Percentiles rank a stretch among this genome's conserved stretches.
These are phyloP conservation scores for Prenolepis imparis DNA, from an alignment of 2,888 invertebrate species.

Conservation along the genomic window DNA sequence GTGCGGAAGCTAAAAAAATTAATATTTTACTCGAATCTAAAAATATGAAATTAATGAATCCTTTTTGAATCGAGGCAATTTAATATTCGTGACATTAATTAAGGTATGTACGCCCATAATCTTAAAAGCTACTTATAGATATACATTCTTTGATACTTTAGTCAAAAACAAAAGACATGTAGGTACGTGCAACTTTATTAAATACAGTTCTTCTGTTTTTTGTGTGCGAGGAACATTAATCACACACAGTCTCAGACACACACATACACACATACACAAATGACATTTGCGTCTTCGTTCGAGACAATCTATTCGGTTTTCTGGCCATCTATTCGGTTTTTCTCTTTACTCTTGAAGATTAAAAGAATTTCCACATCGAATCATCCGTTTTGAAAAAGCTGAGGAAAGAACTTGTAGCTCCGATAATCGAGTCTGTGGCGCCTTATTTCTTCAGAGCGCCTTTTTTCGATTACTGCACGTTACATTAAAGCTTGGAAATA, in stretches of 20 bases:
- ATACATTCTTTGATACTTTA: slow-evolving; percentile 18
- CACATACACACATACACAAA: neutral
- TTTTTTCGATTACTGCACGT: neutral
- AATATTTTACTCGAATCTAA: neutral
- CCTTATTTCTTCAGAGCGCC: neutral
- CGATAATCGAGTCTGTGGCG: neutral
- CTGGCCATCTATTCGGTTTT: neutral
- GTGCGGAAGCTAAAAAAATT: neutral
- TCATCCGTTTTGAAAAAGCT: slow-evolving; percentile 4
- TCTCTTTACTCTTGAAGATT: neutral
- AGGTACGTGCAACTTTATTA: too few species aligned
- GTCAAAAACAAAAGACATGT: slow-evolving; percentile 35
- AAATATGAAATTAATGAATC: neutral
- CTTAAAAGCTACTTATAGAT: slow-evolving; percentile 41
- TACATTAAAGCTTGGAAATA: neutral
- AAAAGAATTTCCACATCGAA: neutral
- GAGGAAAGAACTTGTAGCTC: neutral
- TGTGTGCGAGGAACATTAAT: neutral
- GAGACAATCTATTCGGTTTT: neutral
- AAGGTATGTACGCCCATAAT: slow-evolving; percentile 62
- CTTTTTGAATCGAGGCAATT: slow-evolving; percentile 39
- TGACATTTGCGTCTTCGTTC: neutral
- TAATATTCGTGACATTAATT: slow-evolving; percentile 64
- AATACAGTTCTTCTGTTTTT: slow-evolving; percentile 29
- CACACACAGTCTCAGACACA: neutral